A percentile compares a stretch with the other conserved stretches of the same genome.
phyloP scores from a whole-genome alignment of 2,888 invertebrate species.

The Lumbricus terrestris region DNA sequence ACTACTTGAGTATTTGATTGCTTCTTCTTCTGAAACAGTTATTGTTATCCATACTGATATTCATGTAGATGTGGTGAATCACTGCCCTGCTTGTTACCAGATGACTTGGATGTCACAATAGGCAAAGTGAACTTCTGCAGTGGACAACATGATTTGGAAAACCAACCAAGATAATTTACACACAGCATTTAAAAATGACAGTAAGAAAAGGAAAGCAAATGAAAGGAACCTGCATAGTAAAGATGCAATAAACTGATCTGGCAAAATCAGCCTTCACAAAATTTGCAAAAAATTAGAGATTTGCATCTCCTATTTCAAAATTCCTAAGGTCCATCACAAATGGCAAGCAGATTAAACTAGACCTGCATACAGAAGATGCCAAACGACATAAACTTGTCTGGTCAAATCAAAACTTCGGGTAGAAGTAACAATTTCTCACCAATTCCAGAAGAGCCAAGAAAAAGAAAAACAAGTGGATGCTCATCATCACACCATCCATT shows the following conservation, averaged over 20 bases:
- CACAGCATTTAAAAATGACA: not conserved
- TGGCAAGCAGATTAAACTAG: not conserved
- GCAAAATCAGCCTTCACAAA: not conserved
- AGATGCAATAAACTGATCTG: not conserved
- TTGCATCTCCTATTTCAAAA: too few species aligned
- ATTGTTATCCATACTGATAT: too few species aligned
- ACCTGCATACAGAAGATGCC: not conserved
- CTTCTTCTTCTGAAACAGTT: too few species aligned
- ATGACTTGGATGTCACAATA: too few species aligned
- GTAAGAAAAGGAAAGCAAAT: not conserved
- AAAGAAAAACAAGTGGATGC: slow-evolving; percentile 85
- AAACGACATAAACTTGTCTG: not conserved
- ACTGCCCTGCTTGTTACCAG: too few species aligned
- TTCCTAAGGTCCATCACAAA: too few species aligned
- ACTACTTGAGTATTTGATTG: too few species aligned
- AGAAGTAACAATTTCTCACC: slow-evolving; percentile 61
- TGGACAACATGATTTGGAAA: too few species aligned
- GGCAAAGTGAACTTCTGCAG: too few species aligned
- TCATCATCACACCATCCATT: slow-evolving; percentile 92
- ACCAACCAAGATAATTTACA: not conserved
- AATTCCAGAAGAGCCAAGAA: slow-evolving; percentile 89
- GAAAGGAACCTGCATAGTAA: not conserved
- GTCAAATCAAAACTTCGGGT: not conserved
- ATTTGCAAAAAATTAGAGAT: not conserved
- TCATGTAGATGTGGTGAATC: too few species aligned